Base-by-base conservation (phyloP, 2,888 invertebrate species). In the Cerceris rybyensis region DNA sequence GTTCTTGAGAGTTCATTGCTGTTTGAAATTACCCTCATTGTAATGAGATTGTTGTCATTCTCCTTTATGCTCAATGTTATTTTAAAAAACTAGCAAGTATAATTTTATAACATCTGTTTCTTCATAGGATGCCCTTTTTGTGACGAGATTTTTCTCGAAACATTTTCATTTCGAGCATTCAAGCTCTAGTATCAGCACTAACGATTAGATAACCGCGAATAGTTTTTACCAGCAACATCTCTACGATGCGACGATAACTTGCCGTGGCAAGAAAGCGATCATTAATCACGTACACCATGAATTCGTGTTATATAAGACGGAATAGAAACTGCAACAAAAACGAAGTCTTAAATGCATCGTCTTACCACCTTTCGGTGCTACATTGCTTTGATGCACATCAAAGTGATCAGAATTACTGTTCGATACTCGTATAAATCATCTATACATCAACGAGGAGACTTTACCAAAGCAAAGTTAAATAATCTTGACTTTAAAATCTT, bases 211-310 rank as follows among this genome's bases (percentile, higher is more conserved):
- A 82, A 72, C 72, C 57, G 59, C 16, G 60, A 54, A 70, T 58
- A 59, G 46, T 82, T 82, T 75, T 82, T 82, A 69, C 66, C 9
- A 13, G 60, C 50, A 17, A 41, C 61, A 52, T 68, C 67, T 28
- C 70, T 42, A 67, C 77, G 73, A 83, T 75, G 57, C 60, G 52
- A 70, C 69, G 61, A 68, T 82, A 80, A 77, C 75, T 78, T 70
- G 39, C n/a, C 67, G 13, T 9, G 16, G 64, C 70, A 80, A 80
- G 67, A 80, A 82, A 52, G 28, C n/a, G 54, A 60, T 71, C 73
- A 78, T 82, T 83, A 78, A 80, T 80, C 78, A 76, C 70, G 70
- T 46, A 55, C 67, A 49, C 67, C 39, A 49, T 68, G 68, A 77
- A 83, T 83, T 82, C 68, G 64, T 42, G 58, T 72, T 74, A 63